Percentiles rank a stretch among this genome's conserved stretches.
These are phyloP conservation scores for Pseudomyrmex concolor DNA, from an alignment of 1,140 invertebrate species.

Conservation along the genomic window DNA sequence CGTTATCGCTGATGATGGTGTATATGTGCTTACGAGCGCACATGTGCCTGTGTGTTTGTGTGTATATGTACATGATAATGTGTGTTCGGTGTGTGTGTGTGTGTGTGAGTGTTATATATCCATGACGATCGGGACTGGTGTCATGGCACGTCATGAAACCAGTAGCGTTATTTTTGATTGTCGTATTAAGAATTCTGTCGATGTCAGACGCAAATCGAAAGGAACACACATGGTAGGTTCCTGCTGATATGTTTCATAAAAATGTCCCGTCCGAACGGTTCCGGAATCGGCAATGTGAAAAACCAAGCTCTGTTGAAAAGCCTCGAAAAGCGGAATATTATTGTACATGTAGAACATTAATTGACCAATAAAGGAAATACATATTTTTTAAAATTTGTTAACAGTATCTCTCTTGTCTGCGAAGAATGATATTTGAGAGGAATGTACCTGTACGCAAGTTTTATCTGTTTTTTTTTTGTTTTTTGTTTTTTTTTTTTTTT, in stretches of 20 bases:
- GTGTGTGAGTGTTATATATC: slow-evolving; percentile 33
- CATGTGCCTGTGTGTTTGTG: slow-evolving; percentile 7
- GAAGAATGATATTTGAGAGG: not conserved
- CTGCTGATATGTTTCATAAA: not conserved
- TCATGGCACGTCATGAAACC: slow-evolving; percentile 11
- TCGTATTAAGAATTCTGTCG: not conserved
- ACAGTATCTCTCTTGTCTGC: not conserved
- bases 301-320: not conserved
- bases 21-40: not conserved
- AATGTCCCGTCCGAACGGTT: not conserved
- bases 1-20: slow-evolving; percentile 53
- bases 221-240: not conserved
- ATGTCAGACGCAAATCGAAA: not conserved
- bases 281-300: not conserved
- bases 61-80: slow-evolving; percentile 4
- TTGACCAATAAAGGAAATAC: slow-evolving; percentile 5
- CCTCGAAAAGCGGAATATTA: not conserved
- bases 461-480: not conserved
- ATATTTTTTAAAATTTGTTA: slow-evolving; percentile 1
- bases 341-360: not conserved
- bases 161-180: slow-evolving; percentile 26
- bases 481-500: not conserved
- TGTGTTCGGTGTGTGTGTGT: not conserved
- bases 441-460: not conserved
- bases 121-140: slow-evolving; percentile 54